Base-by-base conservation (phyloP, 1,140 invertebrate species). In the Hetaerina americana region DNA sequence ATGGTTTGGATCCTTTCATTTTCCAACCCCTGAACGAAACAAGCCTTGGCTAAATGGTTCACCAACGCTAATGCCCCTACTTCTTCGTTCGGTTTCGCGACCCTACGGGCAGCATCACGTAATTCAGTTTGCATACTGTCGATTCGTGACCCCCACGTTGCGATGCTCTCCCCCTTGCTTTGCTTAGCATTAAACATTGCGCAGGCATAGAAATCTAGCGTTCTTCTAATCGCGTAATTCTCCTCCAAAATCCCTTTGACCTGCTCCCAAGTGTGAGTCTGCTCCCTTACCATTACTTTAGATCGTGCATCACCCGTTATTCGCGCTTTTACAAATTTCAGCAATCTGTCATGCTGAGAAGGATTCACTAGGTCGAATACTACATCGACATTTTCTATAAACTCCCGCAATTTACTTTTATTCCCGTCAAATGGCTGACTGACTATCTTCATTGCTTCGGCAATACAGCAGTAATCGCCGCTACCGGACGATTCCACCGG, bases 161-260 rank as follows among this genome's bases (percentile, higher is more conserved):
- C 26, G 3, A 28, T 26, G 28, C 24, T n/a, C 26, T 69, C 68
- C 15, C 24, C 22, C 5, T 26, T 26, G 2, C 0, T 27, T 28
- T 69, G 68, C 10, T n/a, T 26, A 22, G 2, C 22, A 26, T 27
- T 69, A 27, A 69, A 69, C 24, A 69, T n/a, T 0, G 24, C 18
- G 26, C 68, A 69, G 22, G 68, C 68, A 69, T 69, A 28, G n/a
- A 10, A 69, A 69, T 69, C 68, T 1, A 69, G 26, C 6, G 26
- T 69, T 8, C 68, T 8, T 5, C 27, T 0, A 24, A n/a, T 24
- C 10, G 5, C n/a, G 18, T 70, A 49, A 40, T 40, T 66, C 10
- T 57, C 40, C 40, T 18, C 15, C 2, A 57, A n/a, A n/a, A 57
- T 57, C 22, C n/a, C n/a, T n/a, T n/a, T n/a, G n/a, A n/a, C n/a